These are phyloP conservation scores for Osmerus mordax DNA, from an alignment of 2,113 vertebrate species.

Conservation along the genomic window DNA sequence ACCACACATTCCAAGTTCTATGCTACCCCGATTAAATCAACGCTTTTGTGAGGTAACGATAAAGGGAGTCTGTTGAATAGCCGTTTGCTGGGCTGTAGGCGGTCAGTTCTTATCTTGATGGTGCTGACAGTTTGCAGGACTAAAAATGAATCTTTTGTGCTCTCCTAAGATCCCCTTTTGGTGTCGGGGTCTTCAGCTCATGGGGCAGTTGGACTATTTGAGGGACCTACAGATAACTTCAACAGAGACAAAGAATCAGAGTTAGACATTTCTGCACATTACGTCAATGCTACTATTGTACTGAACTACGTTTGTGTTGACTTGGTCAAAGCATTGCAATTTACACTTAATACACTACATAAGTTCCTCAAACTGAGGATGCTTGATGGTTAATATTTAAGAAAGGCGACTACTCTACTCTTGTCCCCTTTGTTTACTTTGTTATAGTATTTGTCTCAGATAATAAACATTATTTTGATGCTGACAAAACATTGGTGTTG, in stretches of 20 bases:
- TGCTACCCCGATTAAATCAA: conserved; percentile 63
- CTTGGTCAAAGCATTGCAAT: too few species aligned
- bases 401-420: too few species aligned
- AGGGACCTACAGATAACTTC: conserved; percentile 30
- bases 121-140: conserved; percentile 27
- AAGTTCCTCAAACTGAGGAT: too few species aligned
- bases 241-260: conserved; percentile 37
- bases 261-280: neutral
- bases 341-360: too few species aligned
- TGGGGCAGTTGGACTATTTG: conserved; percentile 27
- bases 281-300: neutral
- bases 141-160: conserved; percentile 47
- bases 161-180: conserved; percentile 46
- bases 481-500: too few species aligned
- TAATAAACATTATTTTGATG: too few species aligned
- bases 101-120: conserved; percentile 55
- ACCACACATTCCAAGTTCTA: conserved; percentile 52
- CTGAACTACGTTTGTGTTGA: neutral
- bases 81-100: conserved; percentile 25
- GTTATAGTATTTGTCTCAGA: too few species aligned
- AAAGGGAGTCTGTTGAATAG: conserved; percentile 59
- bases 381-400: too few species aligned
- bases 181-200: conserved; percentile 38
- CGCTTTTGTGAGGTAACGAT: conserved; percentile 61
- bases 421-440: too few species aligned